Evolutionary conservation across 2,888 invertebrate species (phyloP).

Genomic region (Silvanus unidentatus): DNA sequence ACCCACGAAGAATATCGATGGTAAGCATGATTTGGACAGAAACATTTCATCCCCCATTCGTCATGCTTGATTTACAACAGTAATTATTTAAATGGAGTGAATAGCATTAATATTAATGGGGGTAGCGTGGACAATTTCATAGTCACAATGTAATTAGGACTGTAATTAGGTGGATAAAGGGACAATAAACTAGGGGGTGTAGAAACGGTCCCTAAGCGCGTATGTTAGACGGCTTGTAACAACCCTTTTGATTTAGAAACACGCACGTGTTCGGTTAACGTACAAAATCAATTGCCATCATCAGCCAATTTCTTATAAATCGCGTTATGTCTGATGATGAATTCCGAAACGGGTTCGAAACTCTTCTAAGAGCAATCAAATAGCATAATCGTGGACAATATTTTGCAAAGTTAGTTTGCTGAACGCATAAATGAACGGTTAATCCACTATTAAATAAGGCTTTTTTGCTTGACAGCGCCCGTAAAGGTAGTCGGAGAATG

Average conservation of each 20-base stretch:
- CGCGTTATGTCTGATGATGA: no score
- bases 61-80: slow-evolving; percentile 6
- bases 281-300: slow-evolving; percentile 11
- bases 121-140: slow-evolving; percentile 26
- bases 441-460: slow-evolving; percentile 14
- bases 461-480: slow-evolving; percentile 20
- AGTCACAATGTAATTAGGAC: slow-evolving; percentile 31
- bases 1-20: slow-evolving; percentile 29
- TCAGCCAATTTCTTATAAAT: slow-evolving; percentile 5
- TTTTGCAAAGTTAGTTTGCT: no score
- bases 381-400: no score
- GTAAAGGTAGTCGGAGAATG: slow-evolving; percentile 17
- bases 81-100: slow-evolving; percentile 7
- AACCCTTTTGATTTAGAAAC: slow-evolving; percentile 11
- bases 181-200: slow-evolving; percentile 5
- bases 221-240: slow-evolving; percentile 4
- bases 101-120: slow-evolving; percentile 22
- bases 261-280: slow-evolving; percentile 19
- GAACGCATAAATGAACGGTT: no score
- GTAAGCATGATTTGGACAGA: slow-evolving; percentile 23
- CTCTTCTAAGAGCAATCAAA: no score
- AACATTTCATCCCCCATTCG: no score
- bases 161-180: slow-evolving; percentile 24
- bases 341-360: no score
- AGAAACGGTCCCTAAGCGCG: slow-evolving; percentile 1